These are phyloP conservation scores for Craniophora ligustri DNA, from an alignment of 2,888 invertebrate species.

Conservation along the genomic window DNA sequence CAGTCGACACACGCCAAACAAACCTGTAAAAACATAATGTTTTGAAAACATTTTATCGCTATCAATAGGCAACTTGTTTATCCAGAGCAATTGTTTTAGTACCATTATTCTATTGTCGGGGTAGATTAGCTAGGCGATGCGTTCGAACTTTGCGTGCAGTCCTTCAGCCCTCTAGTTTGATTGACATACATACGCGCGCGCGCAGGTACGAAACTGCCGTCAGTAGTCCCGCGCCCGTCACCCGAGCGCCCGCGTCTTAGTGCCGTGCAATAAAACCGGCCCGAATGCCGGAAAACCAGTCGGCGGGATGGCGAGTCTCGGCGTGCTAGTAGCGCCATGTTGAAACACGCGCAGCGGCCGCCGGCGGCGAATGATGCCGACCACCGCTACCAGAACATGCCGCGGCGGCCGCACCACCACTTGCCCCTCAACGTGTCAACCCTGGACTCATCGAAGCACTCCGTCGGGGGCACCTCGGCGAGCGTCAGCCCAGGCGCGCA, in stretches of 20 bases:
- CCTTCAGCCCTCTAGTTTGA: constrained; percentile 69
- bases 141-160: constrained; percentile 44
- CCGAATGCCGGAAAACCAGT: constrained; percentile 80
- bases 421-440: constrained; percentile 91
- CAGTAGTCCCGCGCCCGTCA: constrained; percentile 76
- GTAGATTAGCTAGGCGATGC: constrained; percentile 57
- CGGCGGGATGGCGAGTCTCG: constrained; percentile 81
- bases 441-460: constrained; percentile 91
- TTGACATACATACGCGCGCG: constrained; percentile 78
- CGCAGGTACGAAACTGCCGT: constrained; percentile 66
- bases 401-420: constrained; percentile 89
- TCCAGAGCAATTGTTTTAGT: constrained; percentile 44
- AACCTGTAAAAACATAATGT: constrained; percentile 24
- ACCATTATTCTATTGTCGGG: constrained; percentile 68
- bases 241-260: constrained; percentile 65
- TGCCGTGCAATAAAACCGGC: constrained; percentile 62
- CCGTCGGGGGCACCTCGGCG: constrained; percentile 88
- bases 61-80: constrained; percentile 44
- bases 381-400: constrained; percentile 88
- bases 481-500: constrained; percentile 89
- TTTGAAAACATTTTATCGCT: constrained; percentile 41
- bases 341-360: constrained; percentile 92
- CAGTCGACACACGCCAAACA: constrained; percentile 19
- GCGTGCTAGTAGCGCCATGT: constrained; percentile 88
- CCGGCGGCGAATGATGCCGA: constrained; percentile 87